These are phyloP conservation scores for Hippolais icterina DNA, from an alignment of 2,113 vertebrate genomes.

Conservation along the genomic window DNA sequence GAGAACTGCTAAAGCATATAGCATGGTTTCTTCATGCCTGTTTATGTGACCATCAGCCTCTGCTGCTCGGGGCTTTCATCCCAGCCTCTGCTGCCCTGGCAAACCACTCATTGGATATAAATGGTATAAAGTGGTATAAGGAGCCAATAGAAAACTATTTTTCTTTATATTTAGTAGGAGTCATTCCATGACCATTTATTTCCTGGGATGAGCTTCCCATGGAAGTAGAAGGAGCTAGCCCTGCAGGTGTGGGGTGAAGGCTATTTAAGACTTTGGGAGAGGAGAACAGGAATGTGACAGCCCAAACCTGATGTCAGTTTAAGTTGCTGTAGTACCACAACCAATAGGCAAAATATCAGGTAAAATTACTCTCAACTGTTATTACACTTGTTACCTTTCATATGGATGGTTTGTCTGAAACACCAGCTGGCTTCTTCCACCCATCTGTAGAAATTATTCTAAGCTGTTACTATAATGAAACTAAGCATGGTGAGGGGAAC, in stretches of 20 bases:
- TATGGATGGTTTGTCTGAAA: not conserved
- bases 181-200: not conserved
- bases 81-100: fast-evolving
- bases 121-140: not conserved
- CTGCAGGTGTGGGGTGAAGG: too few relatives aligned
- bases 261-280: not conserved
- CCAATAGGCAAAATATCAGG: not conserved
- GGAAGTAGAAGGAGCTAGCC: not conserved
- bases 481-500: not conserved
- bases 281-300: not conserved
- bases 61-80: not conserved
- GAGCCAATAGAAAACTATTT: not conserved
- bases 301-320: not conserved
- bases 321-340: not conserved
- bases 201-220: not conserved
- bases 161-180: not conserved
- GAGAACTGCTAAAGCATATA: not conserved
- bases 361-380: not conserved
- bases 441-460: not conserved
- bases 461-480: not conserved
- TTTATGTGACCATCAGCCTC: not conserved
- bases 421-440: not conserved
- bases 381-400: not conserved
- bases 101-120: not conserved
- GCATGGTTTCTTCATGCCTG: not conserved